phyloP scores from a whole-genome alignment of 2,888 invertebrate genomes.

The Colostygia pectinataria region DNA sequence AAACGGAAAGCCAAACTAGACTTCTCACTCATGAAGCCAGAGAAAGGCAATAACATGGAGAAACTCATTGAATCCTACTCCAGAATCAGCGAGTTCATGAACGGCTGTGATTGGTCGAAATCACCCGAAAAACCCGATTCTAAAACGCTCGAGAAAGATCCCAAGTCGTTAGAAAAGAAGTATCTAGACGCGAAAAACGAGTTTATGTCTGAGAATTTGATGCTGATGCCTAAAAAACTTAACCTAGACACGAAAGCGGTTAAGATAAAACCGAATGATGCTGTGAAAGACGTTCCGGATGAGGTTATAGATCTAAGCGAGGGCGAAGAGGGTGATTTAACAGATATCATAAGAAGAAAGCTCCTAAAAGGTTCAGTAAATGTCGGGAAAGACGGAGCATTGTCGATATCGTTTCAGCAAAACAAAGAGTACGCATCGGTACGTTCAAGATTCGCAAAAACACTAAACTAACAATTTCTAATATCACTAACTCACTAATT shows the following conservation, averaged over 20 bases:
- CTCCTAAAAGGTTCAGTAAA: conserved; percentile 65
- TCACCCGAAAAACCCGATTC: conserved; percentile 62
- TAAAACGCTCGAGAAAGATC: conserved; percentile 52
- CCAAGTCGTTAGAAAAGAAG: conserved; percentile 67
- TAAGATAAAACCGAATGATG: conserved; percentile 47
- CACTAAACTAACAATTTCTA: conserved; percentile 45
- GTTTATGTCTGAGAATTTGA: conserved; percentile 74
- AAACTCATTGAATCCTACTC: conserved; percentile 75
- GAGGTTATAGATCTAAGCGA: conserved; percentile 73
- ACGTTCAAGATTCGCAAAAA: conserved; percentile 48
- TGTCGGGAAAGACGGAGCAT: conserved; percentile 71
- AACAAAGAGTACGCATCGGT: conserved; percentile 56
- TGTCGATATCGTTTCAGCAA: conserved; percentile 73
- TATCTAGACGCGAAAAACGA: conserved; percentile 78
- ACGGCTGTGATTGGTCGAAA: conserved; percentile 78
- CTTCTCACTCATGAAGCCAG: conserved; percentile 49
- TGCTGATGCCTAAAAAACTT: conserved; percentile 74
- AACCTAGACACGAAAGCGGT: no score
- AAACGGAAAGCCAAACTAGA: conserved; percentile 67
- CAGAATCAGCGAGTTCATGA: conserved; percentile 74
- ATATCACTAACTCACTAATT: conserved; percentile 39
- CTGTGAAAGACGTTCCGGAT: conserved; percentile 43
- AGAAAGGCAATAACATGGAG: conserved; percentile 65
- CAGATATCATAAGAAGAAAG: conserved; percentile 65
- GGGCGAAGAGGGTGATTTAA: conserved; percentile 65